Conservation (phyloP, 2,797 vertebrate genomes). For the Sebastes trivittatus region DNA sequence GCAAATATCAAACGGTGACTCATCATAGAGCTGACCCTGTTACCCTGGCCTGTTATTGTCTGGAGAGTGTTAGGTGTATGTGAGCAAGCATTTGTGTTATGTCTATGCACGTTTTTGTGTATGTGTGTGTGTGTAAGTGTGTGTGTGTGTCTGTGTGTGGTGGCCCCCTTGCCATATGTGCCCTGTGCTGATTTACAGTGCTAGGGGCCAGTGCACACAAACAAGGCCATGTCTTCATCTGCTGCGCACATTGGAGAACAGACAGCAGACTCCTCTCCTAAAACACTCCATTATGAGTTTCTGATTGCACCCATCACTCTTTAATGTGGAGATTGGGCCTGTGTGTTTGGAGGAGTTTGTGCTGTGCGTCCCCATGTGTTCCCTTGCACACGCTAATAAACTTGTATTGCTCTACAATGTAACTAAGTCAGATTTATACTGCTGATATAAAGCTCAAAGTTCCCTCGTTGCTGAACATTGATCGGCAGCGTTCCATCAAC, state of each 20-base stretch:
- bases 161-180: constrained; percentile 67
- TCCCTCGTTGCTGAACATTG: constrained; percentile 10
- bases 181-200: constrained; percentile 75
- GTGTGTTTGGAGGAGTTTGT: constrained; percentile 1
- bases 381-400: constrained; percentile 14
- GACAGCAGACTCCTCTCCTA: constrained; percentile 36
- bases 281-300: constrained; percentile 23
- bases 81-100: constrained; percentile 54
- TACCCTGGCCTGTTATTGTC: constrained; percentile 39
- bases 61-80: constrained; percentile 49
- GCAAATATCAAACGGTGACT: constrained; percentile 36
- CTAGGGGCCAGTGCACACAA: constrained; percentile 73
- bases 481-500: constrained; percentile 1
- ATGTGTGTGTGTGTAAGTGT: constrained; percentile 8
- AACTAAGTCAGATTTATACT: constrained; percentile 21
- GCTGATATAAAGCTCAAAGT: constrained; percentile 57
- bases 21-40: constrained; percentile 36
- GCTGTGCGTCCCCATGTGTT: background rate
- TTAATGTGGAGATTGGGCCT: constrained; percentile 25
- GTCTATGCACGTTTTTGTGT: constrained; percentile 28
- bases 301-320: constrained; percentile 24
- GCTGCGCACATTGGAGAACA: constrained; percentile 68
- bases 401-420: background rate
- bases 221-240: constrained; percentile 75
- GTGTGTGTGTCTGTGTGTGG: constrained; percentile 36